Conservation (phyloP, 23 tunicate species). For the Oikopleura vanhoeffeni region DNA sequence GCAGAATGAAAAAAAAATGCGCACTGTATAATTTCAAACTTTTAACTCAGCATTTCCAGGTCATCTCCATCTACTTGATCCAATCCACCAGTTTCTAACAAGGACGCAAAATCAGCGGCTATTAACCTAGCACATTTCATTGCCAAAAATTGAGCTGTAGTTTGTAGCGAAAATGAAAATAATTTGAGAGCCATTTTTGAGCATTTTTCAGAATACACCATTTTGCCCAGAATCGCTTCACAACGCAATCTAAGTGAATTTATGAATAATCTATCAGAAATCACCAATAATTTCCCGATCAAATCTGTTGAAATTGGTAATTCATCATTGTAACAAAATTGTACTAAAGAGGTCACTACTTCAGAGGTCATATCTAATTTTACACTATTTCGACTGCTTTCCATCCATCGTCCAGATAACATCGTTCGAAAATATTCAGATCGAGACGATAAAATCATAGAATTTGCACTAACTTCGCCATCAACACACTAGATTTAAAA, state of each 20-base stretch:
- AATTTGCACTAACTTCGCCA: background rate
- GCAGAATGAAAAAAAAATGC: no score
- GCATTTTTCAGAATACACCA: background rate
- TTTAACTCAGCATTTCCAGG: background rate
- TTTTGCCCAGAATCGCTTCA: background rate
- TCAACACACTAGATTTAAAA: background rate
- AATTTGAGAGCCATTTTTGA: background rate
- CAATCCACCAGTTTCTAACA: background rate
- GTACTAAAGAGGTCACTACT: background rate
- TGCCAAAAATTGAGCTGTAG: background rate
- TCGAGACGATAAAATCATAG: background rate
- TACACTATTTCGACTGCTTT: background rate
- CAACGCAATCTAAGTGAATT: background rate
- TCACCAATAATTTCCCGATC: background rate
- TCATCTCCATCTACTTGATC: background rate
- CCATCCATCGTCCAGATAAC: background rate
- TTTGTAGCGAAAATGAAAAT: background rate
- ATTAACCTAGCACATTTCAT: background rate
- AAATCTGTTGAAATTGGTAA: background rate
- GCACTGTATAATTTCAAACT: no score
- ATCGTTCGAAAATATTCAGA: constrained; percentile 2
- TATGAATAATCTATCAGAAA: background rate
- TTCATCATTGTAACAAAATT: background rate
- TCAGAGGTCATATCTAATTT: background rate
- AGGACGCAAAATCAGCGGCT: background rate